Base-by-base conservation (phyloP, 2,113 vertebrate genomes). In the Sardina pilchardus region DNA sequence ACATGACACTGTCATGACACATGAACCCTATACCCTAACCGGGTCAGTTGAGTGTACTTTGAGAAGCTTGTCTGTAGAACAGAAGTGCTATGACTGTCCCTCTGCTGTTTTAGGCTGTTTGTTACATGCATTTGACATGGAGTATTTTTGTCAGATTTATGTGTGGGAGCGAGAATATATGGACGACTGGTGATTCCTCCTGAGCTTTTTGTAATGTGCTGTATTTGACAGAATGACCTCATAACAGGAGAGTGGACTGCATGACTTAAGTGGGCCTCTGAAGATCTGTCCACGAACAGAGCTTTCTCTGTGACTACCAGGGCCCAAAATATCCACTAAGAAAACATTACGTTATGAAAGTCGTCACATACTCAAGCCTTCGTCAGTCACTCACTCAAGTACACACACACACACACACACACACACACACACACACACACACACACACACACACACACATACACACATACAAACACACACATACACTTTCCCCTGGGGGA, bases 291-390 rank as follows among this genome's bases (percentile, higher is more conserved):
- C 63, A 9, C 30, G n/a, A 71, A 78, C 34, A 78, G 71, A 78
- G 71, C 26, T 34, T 78, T 78, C 71, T 78, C 71, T 78, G 71
- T 78, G 30, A 78, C 30, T 78, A 78, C 9, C 30, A 34, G 71
- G 30, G 30, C 71, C 71, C 34, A 16, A 36, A 78, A 78, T 78
- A 78, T 78, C 71, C 17, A 34, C 14, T 36, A 78, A 78, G 71
- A 78, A 78, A 78, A 78, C 71, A 78, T 78, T 78, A 78, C 71
- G 71, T 78, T 78, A 78, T 39, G 71, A 78, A 78, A 78, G 71
- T 39, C 26, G 30, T 78, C 30, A 78, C 30, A 78, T 36, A 34
- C 30, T 34, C 71, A 16, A 34, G 71, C 26, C 26, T 14, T 34
- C 12, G 67, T 16, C 67, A 14, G 67, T 75, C 67, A 75, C 9